Evolutionary conservation across 2,888 invertebrate genomes (phyloP), one percentile per base, ranked within the genome.

Genomic region (Heliconius charithonia): DNA sequence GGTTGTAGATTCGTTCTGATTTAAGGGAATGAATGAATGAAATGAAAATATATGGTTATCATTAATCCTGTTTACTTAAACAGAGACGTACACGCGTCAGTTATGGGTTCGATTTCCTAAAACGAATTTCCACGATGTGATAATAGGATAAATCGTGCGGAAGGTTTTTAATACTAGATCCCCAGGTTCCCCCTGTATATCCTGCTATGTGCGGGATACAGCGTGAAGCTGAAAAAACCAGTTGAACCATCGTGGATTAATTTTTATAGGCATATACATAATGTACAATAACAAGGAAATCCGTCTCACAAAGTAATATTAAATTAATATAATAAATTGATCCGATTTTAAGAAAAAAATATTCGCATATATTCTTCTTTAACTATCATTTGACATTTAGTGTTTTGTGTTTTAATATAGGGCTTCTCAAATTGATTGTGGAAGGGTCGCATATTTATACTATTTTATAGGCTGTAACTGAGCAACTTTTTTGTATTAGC

Each of bases 321-420:
- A n/a, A 72, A 72, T 32, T 72, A 29, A 56, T 59, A 56, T 32
- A 3, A 72, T 59, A 59, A 71, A n/a, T 71, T 71, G 56, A 32
- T 71, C 10, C n/a, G 12, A 13, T n/a, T 71, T 71, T n/a, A 56
- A 71, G 32, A 71, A 32, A 56, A 45, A 29, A 51, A 51, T n/a
- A 29, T 13, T 45, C 10, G 12, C 25, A 69, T 66, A 22, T 66
- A 25, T 12, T 66, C 22, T 32, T 56, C 22, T 71, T 56, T 56
- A 56, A 56, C 32, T 71, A 56, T 56, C 22, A n/a, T 56, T 56
- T 56, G 71, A 71, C 71, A 71, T 71, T 71, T 71, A 56, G 10
- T 51, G 51, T 27, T 27, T 63, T 63, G 63, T 10, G 27, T 25
- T 29, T 56, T 29, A 19, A 32, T 25, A 12, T 4, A 71, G 71